Conservation (phyloP, 1,140 invertebrate species). For the Aricia agestis region DNA sequence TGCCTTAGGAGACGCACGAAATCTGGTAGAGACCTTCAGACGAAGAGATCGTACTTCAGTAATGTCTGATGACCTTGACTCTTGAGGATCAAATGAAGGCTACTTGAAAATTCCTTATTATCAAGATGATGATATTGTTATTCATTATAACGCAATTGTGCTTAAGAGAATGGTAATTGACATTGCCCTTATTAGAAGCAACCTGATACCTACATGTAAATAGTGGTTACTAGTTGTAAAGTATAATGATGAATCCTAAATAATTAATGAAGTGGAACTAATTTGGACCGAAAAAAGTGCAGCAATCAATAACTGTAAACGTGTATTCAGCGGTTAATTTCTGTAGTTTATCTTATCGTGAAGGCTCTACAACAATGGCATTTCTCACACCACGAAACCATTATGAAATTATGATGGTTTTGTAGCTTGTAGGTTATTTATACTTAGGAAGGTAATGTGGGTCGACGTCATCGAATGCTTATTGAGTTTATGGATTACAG, state of each 20-base stretch:
- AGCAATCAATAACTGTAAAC: constrained; percentile 8
- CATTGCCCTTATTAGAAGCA: not conserved
- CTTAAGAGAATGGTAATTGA: not conserved
- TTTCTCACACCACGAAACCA: constrained; percentile 34
- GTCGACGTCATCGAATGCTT: not conserved
- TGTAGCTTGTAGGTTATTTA: constrained; percentile 21
- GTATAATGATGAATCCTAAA: not conserved
- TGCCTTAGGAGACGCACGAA: not conserved
- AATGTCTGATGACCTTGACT: no score
- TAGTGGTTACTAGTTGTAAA: not conserved
- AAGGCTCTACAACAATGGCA: constrained; percentile 51
- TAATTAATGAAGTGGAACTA: not conserved
- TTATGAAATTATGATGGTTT: not conserved
- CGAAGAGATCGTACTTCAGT: no score
- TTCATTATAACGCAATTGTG: no score
- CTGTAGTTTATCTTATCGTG: constrained; percentile 48
- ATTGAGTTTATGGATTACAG: not conserved
- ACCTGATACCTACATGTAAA: not conserved
- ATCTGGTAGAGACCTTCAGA: no score
- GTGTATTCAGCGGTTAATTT: not conserved
- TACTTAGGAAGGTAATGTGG: constrained; percentile 9
- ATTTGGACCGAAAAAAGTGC: not conserved
- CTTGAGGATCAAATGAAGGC: no score
- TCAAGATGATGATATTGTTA: no score
- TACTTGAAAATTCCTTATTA: no score